Evolutionary conservation across 1,140 invertebrate species (phyloP).

Genomic region (Calliopsis andreniformis): DNA sequence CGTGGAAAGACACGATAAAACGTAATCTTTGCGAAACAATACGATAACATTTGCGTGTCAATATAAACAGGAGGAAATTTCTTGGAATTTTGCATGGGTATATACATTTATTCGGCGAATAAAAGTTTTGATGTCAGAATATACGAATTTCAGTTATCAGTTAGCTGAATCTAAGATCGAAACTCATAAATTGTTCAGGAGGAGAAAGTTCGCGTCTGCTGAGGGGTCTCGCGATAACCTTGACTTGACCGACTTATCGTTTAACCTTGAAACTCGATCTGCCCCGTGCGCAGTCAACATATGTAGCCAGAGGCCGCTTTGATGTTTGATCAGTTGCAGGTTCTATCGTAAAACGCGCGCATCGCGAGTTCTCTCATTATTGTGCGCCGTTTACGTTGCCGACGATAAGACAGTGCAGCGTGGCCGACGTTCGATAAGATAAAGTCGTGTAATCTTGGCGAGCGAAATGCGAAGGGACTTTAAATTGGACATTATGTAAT

Average conservation of each 20-base stretch:
- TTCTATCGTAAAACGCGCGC: conserved; percentile 21
- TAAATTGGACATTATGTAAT: conserved; percentile 25
- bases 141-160: too few species aligned
- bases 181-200: neutral
- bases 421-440: conserved; percentile 55
- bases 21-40: neutral
- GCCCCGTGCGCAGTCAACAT: conserved; percentile 1
- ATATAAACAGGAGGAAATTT: too few species aligned
- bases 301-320: conserved; percentile 17
- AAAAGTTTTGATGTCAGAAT: too few species aligned
- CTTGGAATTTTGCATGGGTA: too few species aligned
- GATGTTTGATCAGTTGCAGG: conserved; percentile 47
- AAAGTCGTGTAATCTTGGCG: neutral
- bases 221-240: conserved; percentile 48
- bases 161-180: neutral
- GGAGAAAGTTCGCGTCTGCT: neutral
- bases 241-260: conserved; percentile 61
- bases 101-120: too few species aligned
- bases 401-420: conserved; percentile 37
- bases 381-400: conserved; percentile 9
- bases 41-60: too few species aligned
- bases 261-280: conserved; percentile 52
- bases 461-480: neutral
- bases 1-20: neutral
- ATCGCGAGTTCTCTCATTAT: neutral